phyloP scores from a whole-genome alignment of 2,113 vertebrate genomes.

The Indicator indicator region DNA sequence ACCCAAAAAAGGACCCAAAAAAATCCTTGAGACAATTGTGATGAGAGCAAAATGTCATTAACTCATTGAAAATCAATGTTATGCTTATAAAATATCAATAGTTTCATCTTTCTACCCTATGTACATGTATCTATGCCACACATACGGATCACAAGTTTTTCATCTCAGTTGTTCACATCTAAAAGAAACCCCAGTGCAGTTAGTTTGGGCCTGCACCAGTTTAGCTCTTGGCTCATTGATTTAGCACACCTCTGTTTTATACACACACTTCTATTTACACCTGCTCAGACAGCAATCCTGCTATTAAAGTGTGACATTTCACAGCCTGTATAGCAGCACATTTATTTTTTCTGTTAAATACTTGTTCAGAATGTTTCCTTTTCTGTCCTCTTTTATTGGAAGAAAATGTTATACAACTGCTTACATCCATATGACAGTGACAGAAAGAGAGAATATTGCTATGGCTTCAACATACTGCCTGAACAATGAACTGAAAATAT shows the following conservation, averaged over 20 bases:
- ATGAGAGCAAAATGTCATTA: background rate
- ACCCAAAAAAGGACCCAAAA: background rate
- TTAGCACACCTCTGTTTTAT: background rate
- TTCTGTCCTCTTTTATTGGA: slow-evolving; percentile 39
- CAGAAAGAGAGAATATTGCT: slow-evolving; percentile 25
- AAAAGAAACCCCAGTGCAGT: background rate
- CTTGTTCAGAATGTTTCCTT: slow-evolving; percentile 1
- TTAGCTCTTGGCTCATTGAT: background rate
- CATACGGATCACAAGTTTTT: background rate
- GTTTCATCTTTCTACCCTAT: background rate
- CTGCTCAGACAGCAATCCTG: background rate
- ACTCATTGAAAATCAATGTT: background rate
- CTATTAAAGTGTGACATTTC: slow-evolving; percentile 4
- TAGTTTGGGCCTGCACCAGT: background rate
- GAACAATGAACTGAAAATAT: slow-evolving; percentile 63
- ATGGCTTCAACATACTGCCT: slow-evolving; percentile 14
- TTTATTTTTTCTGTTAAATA: background rate
- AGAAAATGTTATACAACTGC: slow-evolving; percentile 49
- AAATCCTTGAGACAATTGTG: background rate
- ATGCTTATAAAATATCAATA: background rate
- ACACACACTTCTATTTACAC: background rate
- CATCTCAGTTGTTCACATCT: background rate
- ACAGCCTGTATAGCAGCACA: background rate
- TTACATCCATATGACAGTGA: slow-evolving; percentile 32
- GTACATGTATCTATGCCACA: background rate